Evolutionary conservation across 2,797 vertebrate species (phyloP), one percentile per base, ranked within the genome.

Genomic region (Acrossocheilus wenchowensis): DNA sequence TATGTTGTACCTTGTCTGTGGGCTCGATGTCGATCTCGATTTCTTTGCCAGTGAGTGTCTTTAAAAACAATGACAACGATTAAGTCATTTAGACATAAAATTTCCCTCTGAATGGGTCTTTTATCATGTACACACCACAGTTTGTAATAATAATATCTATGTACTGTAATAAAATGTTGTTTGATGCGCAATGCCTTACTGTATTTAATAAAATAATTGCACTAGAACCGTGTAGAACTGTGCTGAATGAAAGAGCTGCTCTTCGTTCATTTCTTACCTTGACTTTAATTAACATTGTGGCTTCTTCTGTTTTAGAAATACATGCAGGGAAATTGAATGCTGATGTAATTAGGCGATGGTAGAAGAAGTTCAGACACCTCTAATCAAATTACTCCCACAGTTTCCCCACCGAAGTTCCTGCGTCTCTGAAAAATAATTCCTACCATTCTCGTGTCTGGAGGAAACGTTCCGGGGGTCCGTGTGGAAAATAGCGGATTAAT

Each of bases 11-110:
- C 97, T 98, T 98, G 90, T 98, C 97, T 91, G 97, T 98, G 78
- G 97, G 97, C 87, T 98, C 97, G 84, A 98, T 98, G 90, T 98
- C 97, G 77, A 98, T 98, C 90, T 98, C 97, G 87, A 98, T 98
- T 92, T 98, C 97, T 92, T 98, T 98, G 14, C 97, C 97, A 1
- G 97, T 98, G 89, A 98, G 96, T 0, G 97, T 98, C 97, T 98
- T 84, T 71, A 72, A 84, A 71, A 69, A 78, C 19, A 52, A n/a
- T 30, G 60, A 48, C 39, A 2, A 75, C 6, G 39, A 50, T 71
- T 48, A 39, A 64, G 62, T 66, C 12, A 45, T 68, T 19, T 64
- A 45, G 3, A 41, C 30, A 50, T 17, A 3, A 73, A 11, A 73
- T 60, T 30, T 60, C 3, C 36, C 30, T 60, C n/a, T 54, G 6